These are phyloP conservation scores for Ceratina calcarata DNA, from an alignment of 1,140 invertebrate genomes.

Conservation along the genomic window DNA sequence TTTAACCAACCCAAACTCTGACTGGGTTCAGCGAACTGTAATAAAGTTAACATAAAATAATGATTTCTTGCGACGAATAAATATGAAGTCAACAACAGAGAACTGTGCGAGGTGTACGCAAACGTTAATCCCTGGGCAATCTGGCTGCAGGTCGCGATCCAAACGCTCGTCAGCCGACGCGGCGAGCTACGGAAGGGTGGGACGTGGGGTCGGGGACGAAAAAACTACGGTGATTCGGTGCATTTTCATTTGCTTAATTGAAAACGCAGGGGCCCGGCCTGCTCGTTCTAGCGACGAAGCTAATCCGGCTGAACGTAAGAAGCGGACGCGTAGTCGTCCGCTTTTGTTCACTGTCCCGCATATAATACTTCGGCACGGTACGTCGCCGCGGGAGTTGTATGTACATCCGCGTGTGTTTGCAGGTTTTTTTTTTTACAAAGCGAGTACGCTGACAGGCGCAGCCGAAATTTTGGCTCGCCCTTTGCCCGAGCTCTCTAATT, in stretches of 20 bases:
- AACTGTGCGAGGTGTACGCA: not conserved
- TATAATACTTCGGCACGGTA: not conserved
- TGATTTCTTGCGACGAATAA: not conserved
- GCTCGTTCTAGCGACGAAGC: not conserved
- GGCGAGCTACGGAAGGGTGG: too few species aligned
- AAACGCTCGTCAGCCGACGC: not conserved
- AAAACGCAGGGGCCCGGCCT: conserved; percentile 12
- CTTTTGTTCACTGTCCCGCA: not conserved
- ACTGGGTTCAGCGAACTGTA: not conserved
- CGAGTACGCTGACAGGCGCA: not conserved
- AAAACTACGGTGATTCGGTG: conserved; percentile 13
- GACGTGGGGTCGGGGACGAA: too few species aligned
- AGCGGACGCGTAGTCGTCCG: not conserved
- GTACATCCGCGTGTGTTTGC: not conserved
- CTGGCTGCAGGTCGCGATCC: not conserved
- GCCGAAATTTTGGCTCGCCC: not conserved
- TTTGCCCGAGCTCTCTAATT: conserved; percentile 1
- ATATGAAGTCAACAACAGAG: not conserved
- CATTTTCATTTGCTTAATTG: conserved; percentile 59
- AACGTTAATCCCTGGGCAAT: not conserved
- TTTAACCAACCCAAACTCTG: too few species aligned
- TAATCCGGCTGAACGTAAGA: conserved; percentile 18
- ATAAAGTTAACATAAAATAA: too few species aligned
- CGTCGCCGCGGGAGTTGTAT: not conserved
- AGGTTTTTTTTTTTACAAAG: not conserved